phyloP scores from a whole-genome alignment of 2,113 vertebrate genomes.

The Entomyzon cyanotis region DNA sequence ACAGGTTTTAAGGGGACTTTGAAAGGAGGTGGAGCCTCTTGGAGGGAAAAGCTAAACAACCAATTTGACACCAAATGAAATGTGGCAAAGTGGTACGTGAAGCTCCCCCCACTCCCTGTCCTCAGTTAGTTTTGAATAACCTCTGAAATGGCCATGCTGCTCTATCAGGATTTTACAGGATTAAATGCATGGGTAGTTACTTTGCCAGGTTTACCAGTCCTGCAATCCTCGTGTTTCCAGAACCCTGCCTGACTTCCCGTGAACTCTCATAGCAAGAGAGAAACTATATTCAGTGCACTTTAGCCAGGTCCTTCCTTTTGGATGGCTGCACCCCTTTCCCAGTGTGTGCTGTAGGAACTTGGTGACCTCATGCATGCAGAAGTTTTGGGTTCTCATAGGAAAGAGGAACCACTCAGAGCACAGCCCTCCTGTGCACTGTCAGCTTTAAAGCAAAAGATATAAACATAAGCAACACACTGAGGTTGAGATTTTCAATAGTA shows the following conservation, averaged over 20 bases:
- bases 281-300: accelerated
- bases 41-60: conserved; percentile 15
- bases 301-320: background rate
- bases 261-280: background rate
- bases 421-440: accelerated
- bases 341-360: background rate
- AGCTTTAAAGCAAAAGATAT: background rate
- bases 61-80: background rate
- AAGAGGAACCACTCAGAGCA: background rate
- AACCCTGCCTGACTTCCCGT: background rate
- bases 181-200: background rate
- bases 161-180: background rate
- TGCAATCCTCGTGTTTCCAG: background rate
- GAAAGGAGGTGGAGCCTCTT: conserved; percentile 46
- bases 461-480: background rate
- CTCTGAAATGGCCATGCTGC: background rate
- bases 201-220: background rate
- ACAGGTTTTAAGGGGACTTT: background rate
- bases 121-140: background rate
- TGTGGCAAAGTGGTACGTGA: background rate
- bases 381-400: accelerated
- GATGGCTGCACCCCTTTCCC: background rate
- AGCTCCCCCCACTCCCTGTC: accelerated
- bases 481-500: background rate
- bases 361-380: accelerated